Evolutionary conservation across 2,113 vertebrate genomes (phyloP), one percentile per base, ranked within the genome.

Genomic region (Mastomys natalensis): DNA sequence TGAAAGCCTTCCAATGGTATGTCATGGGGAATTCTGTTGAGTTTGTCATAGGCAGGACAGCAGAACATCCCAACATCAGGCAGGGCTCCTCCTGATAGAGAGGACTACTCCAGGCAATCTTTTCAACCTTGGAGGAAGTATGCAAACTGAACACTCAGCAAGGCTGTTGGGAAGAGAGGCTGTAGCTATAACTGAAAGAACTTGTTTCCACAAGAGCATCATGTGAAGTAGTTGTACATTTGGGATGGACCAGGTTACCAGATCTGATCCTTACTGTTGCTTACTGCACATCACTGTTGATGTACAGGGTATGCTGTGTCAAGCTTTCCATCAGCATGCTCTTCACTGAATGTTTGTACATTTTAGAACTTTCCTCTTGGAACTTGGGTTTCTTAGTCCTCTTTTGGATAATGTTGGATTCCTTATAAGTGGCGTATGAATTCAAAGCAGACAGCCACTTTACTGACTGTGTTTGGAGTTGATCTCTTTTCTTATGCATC

Each of bases 361-460:
- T 58, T 91, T 95, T 96, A 82, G 17, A 89, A 84, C 93, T 94
- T 77, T 21, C 2, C 53, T 31, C 88, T 90, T 77, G 81, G 90
- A 62, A 84, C 80, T 43, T 84, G 13, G 24, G 81, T n/a, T 26
- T 60, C 55, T 84, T 60, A 60, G 55, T 34, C 43, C 29, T 86
- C 40, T 29, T 66, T 48, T 66, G 16, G 62, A 73, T 96, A 73
- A 58, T 92, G 89, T 78, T 95, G 66, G 62, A 95, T 97, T 92
- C 64, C n/a, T n/a, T n/a, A n/a, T 66, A 88, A 96, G 90, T 96
- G 7, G 24, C 26, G 62, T 80, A 88, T 78, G 80, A 70, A 85
- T 92, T 74, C 22, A 94, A 92, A 87, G 58, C 58, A 95, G 66
- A 45, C 84, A 89, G 34, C 84, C 91, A 76, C 29, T 82, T 72